Base-by-base conservation (phyloP, 1,140 invertebrate genomes). In the Dryas iulia region DNA sequence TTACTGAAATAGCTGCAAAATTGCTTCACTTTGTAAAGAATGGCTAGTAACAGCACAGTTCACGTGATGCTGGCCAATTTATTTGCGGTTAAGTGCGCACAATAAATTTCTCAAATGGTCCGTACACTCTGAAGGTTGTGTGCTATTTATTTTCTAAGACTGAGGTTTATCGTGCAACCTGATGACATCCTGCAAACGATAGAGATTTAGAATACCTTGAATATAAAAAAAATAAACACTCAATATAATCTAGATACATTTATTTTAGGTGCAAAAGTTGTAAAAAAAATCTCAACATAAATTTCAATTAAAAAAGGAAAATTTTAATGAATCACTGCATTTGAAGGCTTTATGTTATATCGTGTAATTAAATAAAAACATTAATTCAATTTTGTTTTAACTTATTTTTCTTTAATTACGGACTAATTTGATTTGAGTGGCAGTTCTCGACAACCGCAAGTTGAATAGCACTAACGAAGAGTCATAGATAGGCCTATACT, bases 31-130 rank as follows among this genome's bases (percentile, higher is more conserved):
- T 60, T 60, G 63, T 10, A 30, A 78, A 71, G 64, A 79, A 76
- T 76, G 72, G 65, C 69, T 67, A 78, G 73, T 66, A 79, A 78
- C 74, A 79, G 76, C 66, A 76, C 74, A 76, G 71, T 80, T 83
- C 82, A 84, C 81, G 79, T 84, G 78, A 77, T 77, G 70, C 66
- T 66, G 79, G 78, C 81, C 86, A 86, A 89, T 90, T 89, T 90
- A 89, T 88, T 89, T 87, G 86, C 83, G 84, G 85, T 89, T 87
- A 89, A 90, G 83, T 88, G 86, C 83, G 82, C 81, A 81, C 86
- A 81, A 88, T 90, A 90, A 89, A 86, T 89, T 89, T 88, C 84
- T 85, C 77, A 83, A 89, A 90, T 87, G 82, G 88, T 72, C 86
- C 84, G 80, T 84, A 78, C 84, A 77, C 85, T 78, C 78, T 79